Evolutionary conservation across 64 coral and sea anemone genomes (phyloP).

Genomic region (Stichodactyla helianthus): DNA sequence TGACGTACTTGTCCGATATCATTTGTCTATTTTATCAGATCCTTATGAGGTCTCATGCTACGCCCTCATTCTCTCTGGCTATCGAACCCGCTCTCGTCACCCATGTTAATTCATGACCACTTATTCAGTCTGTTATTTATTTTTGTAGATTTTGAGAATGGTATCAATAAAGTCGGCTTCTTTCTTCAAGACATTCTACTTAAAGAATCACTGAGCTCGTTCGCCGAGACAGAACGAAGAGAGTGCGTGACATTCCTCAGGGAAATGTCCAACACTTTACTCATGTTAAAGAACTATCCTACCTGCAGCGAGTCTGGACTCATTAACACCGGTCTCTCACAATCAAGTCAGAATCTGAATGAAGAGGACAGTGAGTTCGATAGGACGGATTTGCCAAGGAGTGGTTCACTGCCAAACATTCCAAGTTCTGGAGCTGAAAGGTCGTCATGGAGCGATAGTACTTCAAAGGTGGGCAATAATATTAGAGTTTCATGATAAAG

Average conservation of each 20-base stretch:
- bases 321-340: conserved; percentile 61
- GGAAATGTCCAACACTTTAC: conserved; percentile 52
- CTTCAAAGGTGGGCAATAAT: neutral
- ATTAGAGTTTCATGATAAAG: neutral
- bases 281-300: conserved; percentile 28
- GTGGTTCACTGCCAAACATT: conserved; percentile 82
- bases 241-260: conserved; percentile 57
- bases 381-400: conserved; percentile 52
- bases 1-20: too few species aligned
- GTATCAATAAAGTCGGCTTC: conserved; percentile 47
- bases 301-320: conserved; percentile 28
- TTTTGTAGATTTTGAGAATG: conserved; percentile 52
- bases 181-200: conserved; percentile 71
- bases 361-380: conserved; percentile 55
- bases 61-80: too few species aligned
- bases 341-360: conserved; percentile 68
- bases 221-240: conserved; percentile 56
- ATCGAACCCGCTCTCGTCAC: neutral
- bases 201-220: conserved; percentile 58
- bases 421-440: conserved; percentile 2
- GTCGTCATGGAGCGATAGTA: neutral
- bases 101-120: neutral
- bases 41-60: too few species aligned
- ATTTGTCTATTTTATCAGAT: too few species aligned
- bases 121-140: neutral